Percentiles rank a stretch among this genome's conserved stretches.
These are phyloP conservation scores for Aurelia coerulea DNA, from an alignment of 30 jellyfish, hydroid and myxozoan genomes.

Conservation along the genomic window DNA sequence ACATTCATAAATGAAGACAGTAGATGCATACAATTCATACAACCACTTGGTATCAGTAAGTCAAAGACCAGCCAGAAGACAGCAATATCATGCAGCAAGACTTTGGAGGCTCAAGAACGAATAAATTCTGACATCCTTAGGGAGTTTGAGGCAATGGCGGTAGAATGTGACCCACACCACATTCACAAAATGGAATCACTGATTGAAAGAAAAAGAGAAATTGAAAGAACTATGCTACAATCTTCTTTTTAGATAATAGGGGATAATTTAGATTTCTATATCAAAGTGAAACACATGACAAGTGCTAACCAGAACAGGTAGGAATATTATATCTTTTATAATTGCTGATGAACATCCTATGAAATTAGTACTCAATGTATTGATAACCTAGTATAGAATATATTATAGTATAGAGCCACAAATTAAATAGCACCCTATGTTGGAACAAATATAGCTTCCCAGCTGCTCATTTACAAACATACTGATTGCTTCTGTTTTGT, in stretches of 20 bases:
- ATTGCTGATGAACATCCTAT: no score
- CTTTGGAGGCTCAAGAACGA: not conserved
- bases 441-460: no score
- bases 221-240: not conserved
- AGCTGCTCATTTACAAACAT: no score
- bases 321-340: no score
- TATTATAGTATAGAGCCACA: no score
- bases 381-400: no score
- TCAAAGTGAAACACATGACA: slow-evolving; percentile 8
- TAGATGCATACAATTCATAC: not conserved
- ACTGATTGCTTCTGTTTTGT: no score
- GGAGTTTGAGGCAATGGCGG: slow-evolving; percentile 2
- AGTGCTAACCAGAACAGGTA: slow-evolving; percentile 11
- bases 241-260: not conserved
- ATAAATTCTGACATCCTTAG: not conserved
- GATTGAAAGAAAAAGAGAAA: slow-evolving; percentile 8
- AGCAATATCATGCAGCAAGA: not conserved
- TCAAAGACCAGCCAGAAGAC: slow-evolving; percentile 6
- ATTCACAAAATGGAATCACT: not conserved
- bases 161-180: not conserved
- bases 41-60: not conserved
- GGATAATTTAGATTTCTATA: slow-evolving; percentile 7
- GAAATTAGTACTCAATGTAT: no score
- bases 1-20: slow-evolving; percentile 7
- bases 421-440: no score